Percentiles rank a stretch among this genome's conserved stretches.
Evolutionary conservation across 2,113 vertebrate genomes (phyloP).

Genomic region (Recurvirostra avosetta): DNA sequence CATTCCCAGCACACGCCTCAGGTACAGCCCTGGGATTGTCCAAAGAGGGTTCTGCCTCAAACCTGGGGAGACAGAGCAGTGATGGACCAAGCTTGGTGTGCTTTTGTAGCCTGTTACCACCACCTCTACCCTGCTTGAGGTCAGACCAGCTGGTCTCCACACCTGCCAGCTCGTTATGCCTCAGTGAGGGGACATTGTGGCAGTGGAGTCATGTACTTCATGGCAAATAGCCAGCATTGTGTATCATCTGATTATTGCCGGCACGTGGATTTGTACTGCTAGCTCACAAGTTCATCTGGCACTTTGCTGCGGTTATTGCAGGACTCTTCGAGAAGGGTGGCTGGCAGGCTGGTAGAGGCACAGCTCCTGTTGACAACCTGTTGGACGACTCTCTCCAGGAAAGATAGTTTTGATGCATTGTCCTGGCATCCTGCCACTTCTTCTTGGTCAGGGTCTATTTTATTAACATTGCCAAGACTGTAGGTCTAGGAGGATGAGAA

Average conservation of each 20-base stretch:
- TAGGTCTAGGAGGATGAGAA: background rate
- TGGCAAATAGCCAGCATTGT: background rate
- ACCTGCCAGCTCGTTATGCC: background rate
- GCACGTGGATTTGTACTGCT: accelerated
- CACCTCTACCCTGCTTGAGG: background rate
- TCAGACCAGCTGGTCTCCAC: background rate
- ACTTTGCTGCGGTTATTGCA: accelerated
- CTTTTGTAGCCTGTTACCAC: background rate
- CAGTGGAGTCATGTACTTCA: accelerated
- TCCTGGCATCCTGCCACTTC: slow-evolving; percentile 21
- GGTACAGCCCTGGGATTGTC: background rate
- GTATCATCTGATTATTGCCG: accelerated
- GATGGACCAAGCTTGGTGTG: background rate
- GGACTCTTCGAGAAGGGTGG: background rate
- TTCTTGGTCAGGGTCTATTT: background rate
- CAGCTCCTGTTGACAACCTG: background rate
- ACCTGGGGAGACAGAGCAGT: accelerated
- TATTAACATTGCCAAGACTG: background rate
- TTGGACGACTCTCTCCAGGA: background rate
- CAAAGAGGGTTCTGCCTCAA: background rate
- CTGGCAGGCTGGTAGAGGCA: background rate
- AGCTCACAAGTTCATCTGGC: background rate
- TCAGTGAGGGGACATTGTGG: background rate
- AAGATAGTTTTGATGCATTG: background rate
- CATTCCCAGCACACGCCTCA: accelerated